These are phyloP conservation scores for Uria lomvia DNA, from an alignment of 2,113 vertebrate species.

Conservation along the genomic window DNA sequence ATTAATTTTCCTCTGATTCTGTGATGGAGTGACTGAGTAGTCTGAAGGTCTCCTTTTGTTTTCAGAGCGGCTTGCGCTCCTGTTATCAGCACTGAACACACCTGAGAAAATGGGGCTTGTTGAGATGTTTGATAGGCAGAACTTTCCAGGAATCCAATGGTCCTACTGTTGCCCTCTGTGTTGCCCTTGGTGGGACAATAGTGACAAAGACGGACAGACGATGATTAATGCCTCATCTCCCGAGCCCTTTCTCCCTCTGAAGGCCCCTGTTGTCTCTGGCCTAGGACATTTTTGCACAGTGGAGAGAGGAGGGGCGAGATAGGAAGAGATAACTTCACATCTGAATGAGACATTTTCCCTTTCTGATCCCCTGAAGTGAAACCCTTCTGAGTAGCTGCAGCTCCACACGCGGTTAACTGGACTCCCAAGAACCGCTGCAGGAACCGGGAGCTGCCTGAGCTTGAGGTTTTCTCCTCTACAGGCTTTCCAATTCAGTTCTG, in stretches of 20 bases:
- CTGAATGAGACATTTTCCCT: not conserved
- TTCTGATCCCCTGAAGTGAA: not conserved
- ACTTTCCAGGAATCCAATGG: constrained; percentile 29
- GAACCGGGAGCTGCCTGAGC: not conserved
- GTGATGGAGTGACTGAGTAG: not conserved
- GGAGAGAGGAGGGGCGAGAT: not conserved
- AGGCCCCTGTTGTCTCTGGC: not conserved
- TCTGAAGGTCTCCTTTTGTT: constrained; percentile 19
- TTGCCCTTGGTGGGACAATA: not conserved
- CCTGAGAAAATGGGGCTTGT: not conserved
- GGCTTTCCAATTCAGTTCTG: not conserved
- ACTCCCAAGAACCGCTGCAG: fast-evolving
- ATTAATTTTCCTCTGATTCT: not conserved
- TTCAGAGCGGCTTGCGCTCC: not conserved
- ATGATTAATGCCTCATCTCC: not conserved
- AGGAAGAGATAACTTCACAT: not conserved
- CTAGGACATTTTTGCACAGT: not conserved
- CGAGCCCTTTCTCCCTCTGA: not conserved
- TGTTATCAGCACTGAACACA: constrained; percentile 33
- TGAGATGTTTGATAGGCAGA: not conserved
- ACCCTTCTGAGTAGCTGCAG: not conserved
- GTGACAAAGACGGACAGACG: not conserved
- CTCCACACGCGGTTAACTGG: fast-evolving
- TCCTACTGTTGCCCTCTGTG: not conserved
- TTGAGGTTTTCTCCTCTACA: not conserved